Evolutionary conservation across 2,113 vertebrate genomes (phyloP), one percentile per base, ranked within the genome.

Genomic region (Crypturellus undulatus): DNA sequence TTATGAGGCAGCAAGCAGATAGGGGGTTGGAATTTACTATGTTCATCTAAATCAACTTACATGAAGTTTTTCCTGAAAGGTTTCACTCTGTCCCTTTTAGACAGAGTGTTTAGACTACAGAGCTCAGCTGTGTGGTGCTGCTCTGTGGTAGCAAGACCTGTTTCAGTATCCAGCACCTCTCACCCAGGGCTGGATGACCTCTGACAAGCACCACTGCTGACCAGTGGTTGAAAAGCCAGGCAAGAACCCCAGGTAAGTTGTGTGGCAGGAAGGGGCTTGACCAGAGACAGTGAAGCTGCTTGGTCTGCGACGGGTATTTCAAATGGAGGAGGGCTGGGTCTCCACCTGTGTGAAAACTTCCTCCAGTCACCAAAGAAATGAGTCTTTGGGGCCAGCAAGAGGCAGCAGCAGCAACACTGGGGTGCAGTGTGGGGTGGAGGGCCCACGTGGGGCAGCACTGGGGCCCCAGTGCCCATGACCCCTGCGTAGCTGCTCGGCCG

Each of bases 221-320:
- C 40, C 20, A 62, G 16, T 34, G 32, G 5, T n/a, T 65, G 26
- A 67, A 56, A 62, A 80, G 24, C 38, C 2, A 1, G 7, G 28
- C 6, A 30, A 19, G 4, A 34, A 52, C n/a, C 3, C 6, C 49
- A 49, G 49, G 49, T 17, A 1, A 1, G 0, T n/a, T 42, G 28
- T 43, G 7, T 54, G 26, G 63, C 32, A 38, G 42, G 84, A 22
- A 6, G 3, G 1, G 16, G 28, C 2, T 32, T 3, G 3, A 6
- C 28, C 42, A 22, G 36, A 9, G 28, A 32, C 2, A 21, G 21
- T 51, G 14, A 64, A 12, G 56, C 36, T 85, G 56, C 0, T 0
- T 25, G 26, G 22, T 22, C 4, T 3, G 2, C 49, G 49, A 18
- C 64, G 62, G 78, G 54, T 34, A 6, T 78, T 90, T 40, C 75